phyloP scores from a whole-genome alignment of 2,113 vertebrate species.

The Scomber japonicus region DNA sequence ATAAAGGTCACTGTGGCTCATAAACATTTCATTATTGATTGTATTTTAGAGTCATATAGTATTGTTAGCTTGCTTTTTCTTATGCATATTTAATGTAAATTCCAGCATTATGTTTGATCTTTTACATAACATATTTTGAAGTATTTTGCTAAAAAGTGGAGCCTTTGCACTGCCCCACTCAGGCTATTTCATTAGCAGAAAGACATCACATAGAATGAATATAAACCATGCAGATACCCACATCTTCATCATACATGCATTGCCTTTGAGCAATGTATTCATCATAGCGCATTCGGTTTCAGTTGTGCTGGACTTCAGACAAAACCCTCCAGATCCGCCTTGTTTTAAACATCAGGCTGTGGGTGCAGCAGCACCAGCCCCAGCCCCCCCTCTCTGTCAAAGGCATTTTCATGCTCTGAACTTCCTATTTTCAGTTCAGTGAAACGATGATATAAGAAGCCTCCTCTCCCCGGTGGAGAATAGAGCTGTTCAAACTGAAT shows the following conservation, averaged over 20 bases:
- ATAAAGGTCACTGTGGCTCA: too few species aligned
- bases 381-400: conserved; percentile 27
- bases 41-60: conserved; percentile 9
- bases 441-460: conserved; percentile 56
- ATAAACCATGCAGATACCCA: conserved; percentile 24
- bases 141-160: conserved; percentile 31
- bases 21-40: neutral
- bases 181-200: conserved; percentile 46
- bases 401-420: conserved; percentile 64
- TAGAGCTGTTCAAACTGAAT: conserved; percentile 66
- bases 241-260: conserved; percentile 34
- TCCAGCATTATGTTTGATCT: conserved; percentile 7
- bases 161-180: conserved; percentile 5
- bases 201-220: conserved; percentile 56
- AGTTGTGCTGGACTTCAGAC: conserved; percentile 55
- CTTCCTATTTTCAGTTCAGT: conserved; percentile 68
- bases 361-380: conserved; percentile 9
- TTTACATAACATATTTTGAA: conserved; percentile 9
- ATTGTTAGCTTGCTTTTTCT: neutral
- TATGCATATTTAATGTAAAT: neutral
- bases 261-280: conserved; percentile 52
- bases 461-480: conserved; percentile 53
- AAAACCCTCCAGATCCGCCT: conserved; percentile 55
- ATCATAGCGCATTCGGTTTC: conserved; percentile 28
- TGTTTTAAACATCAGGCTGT: conserved; percentile 59